Evolutionary conservation across 1,140 invertebrate species (phyloP).

Genomic region (Amphibalanus amphitrite): DNA sequence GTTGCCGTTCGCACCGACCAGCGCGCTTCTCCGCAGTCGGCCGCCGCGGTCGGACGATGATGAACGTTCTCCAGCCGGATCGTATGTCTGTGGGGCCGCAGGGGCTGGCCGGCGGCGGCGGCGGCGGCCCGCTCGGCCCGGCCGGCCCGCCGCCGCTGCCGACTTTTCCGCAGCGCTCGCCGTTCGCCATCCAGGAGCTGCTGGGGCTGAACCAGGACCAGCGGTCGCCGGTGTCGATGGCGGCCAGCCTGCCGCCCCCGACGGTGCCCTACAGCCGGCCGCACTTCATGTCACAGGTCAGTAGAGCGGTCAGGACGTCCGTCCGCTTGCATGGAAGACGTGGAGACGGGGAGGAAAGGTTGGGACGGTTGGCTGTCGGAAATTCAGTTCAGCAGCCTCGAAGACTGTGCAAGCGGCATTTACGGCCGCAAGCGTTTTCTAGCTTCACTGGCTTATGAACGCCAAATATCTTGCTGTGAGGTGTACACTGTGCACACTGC

Average conservation of each 20-base stretch:
- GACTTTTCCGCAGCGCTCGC: conserved; percentile 58
- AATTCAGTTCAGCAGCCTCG: no score
- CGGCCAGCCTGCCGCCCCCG: neutral
- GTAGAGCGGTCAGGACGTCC: no score
- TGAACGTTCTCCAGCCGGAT: conserved; percentile 19
- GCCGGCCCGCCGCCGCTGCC: neutral
- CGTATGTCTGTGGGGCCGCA: conserved; percentile 8
- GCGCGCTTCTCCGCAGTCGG: neutral
- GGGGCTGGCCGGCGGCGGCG: conserved; percentile 5
- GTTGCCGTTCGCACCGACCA: neutral
- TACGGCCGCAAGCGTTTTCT: no score
- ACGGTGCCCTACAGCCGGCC: neutral
- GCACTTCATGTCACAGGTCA: neutral
- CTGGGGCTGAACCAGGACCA: conserved; percentile 47
- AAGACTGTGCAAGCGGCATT: no score
- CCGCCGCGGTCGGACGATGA: neutral
- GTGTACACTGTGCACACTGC: no score
- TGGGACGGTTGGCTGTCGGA: no score
- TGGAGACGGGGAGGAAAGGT: no score
- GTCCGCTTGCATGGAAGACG: no score
- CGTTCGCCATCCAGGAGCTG: conserved; percentile 80
- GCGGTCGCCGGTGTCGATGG: conserved; percentile 4
- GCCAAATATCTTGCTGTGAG: no score
- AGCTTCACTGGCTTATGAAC: no score
- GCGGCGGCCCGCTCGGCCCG: no score